Percentiles rank a stretch among this genome's conserved stretches.
These are phyloP conservation scores for Euphonia xanthogaster DNA, from an alignment of 2,797 vertebrate species.

Conservation along the genomic window DNA sequence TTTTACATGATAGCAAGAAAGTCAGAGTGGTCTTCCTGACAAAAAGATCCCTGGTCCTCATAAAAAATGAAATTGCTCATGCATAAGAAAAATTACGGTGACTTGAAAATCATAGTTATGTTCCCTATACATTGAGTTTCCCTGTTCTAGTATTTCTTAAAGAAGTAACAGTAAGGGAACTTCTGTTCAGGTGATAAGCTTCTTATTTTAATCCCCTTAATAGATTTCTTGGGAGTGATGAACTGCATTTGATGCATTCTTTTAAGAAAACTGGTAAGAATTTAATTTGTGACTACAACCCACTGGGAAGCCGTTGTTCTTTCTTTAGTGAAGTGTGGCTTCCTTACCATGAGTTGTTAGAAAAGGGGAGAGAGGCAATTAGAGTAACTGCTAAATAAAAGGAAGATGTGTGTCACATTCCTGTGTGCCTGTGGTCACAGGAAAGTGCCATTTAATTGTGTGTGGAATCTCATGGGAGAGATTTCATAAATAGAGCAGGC, in stretches of 20 bases:
- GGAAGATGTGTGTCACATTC: background rate
- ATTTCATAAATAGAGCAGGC: background rate
- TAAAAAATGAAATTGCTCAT: background rate
- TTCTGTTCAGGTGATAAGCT: background rate
- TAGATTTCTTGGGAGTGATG: background rate
- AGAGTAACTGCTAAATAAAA: conserved; percentile 3
- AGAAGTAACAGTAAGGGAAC: background rate
- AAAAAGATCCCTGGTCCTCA: background rate
- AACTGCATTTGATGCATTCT: background rate
- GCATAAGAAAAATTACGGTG: background rate
- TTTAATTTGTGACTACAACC: background rate
- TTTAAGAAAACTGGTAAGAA: background rate
- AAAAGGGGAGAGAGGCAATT: background rate
- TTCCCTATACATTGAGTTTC: background rate
- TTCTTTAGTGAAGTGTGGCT: background rate
- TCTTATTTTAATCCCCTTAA: background rate
- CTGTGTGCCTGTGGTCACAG: background rate
- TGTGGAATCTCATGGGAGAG: background rate
- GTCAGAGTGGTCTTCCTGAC: background rate
- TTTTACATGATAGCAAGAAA: background rate
- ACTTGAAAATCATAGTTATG: background rate
- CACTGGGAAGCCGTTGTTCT: background rate
- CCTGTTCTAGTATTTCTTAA: background rate
- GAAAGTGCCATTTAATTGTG: conserved; percentile 15
- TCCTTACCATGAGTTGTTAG: background rate